A percentile compares a stretch with the other conserved stretches of the same genome.
These are phyloP conservation scores for Rhinopomastus cyanomelas DNA, from an alignment of 2,113 vertebrate species.

Conservation along the genomic window DNA sequence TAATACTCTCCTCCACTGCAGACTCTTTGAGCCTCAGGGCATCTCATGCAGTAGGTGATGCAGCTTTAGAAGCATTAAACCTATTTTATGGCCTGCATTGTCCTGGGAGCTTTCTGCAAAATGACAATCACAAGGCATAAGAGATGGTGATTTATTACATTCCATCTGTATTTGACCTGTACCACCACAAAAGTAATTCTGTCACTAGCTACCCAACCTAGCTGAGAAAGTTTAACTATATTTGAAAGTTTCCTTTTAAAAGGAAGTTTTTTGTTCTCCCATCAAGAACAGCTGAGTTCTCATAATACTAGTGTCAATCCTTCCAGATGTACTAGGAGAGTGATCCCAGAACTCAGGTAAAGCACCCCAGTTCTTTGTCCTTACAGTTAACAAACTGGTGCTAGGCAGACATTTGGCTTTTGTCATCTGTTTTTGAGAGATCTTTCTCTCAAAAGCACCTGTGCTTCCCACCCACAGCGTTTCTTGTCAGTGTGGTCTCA, in stretches of 20 bases:
- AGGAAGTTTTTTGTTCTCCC: background rate
- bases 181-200: background rate
- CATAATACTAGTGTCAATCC: background rate
- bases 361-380: background rate
- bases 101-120: background rate
- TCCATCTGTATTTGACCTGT: background rate
- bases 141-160: background rate
- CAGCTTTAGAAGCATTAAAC: background rate
- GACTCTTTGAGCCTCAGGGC: background rate
- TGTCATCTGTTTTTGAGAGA: background rate
- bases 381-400: background rate
- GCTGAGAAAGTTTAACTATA: background rate
- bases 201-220: background rate
- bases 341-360: background rate
- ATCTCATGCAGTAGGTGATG: background rate
- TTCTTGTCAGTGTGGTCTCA: slow-evolving; percentile 51
- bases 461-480: background rate
- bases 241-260: background rate
- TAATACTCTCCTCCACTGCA: background rate
- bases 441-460: background rate
- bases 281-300: background rate
- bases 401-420: background rate
- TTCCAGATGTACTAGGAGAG: background rate
- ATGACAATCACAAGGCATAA: background rate
- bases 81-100: background rate